Evolutionary conservation across 23 tunicate species (phyloP), one percentile per base, ranked within the genome.

Genomic region (Botrylloides violaceus): DNA sequence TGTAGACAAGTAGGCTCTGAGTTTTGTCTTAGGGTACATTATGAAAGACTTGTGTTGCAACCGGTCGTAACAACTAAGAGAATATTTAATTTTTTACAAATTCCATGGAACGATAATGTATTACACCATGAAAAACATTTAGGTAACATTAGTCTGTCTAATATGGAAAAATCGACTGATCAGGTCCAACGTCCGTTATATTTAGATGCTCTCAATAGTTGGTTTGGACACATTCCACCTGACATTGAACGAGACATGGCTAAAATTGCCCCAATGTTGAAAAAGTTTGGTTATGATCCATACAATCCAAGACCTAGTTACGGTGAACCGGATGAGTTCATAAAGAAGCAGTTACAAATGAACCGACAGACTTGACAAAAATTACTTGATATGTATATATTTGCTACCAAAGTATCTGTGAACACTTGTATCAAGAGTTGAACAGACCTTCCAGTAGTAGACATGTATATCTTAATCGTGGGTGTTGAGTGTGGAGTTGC

Each of bases 131-230:
- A 95, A 38, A 70, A 95, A 38, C 92, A 95, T 71, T 63, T 95
- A 29, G 39, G 82, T 29, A 79, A 86, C 81, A 93, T 93, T 39
- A 79, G 85, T 15, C 81, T 93, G 18, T 93, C 98, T 61, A 86
- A 75, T 89, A 80, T 93, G 55, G 98, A 93, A 70, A 83, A 83
- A 72, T 93, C 98, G 21, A 93, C 98, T 3, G 98, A 93, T 38
- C 98, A 93, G 66, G 99, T 95, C 32, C 91, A 82, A 66, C 71
- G 82, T 38, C 91, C 99, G 33, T 65, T 95, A 25, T 95, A 95
- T 36, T 77, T 90, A 31, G 96, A 87, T 58, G 89, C 99, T 2
- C 34, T 95, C 59, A 78, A 73, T 43, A 78, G 83, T 35, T 95
- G 96, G 96, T 90, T 87, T 39, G 99, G 96, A 4, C 66, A 87